These are phyloP conservation scores for Leuciscus waleckii DNA, from an alignment of 2,797 vertebrate species.

Conservation along the genomic window DNA sequence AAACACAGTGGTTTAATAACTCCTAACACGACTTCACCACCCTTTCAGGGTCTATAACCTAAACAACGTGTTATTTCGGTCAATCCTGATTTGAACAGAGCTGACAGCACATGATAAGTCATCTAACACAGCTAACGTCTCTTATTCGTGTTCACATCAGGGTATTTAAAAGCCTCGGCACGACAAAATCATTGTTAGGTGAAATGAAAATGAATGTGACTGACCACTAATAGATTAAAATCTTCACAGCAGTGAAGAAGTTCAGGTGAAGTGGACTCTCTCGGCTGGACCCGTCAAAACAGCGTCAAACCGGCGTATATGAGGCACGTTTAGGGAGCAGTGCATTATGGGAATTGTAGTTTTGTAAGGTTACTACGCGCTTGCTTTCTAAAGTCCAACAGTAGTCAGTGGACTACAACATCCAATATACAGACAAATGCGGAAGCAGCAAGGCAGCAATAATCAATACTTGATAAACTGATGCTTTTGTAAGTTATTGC, in stretches of 20 bases:
- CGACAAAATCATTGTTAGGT: neutral
- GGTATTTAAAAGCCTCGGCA: neutral
- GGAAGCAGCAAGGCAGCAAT: slow-evolving; percentile 19
- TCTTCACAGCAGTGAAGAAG: neutral
- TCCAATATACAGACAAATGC: slow-evolving; percentile 45
- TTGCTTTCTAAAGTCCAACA: fast-evolving
- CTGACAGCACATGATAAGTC: neutral
- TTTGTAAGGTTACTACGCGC: fast-evolving
- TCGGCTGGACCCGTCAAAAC: slow-evolving; percentile 4
- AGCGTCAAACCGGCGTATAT: neutral
- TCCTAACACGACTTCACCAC: neutral
- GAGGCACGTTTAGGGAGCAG: neutral
- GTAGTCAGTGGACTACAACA: slow-evolving; percentile 67
- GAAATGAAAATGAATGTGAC: neutral
- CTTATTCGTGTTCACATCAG: neutral
- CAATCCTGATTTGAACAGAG: neutral
- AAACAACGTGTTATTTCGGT: neutral
- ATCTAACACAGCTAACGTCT: neutral
- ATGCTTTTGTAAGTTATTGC: neutral
- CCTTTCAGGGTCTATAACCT: neutral
- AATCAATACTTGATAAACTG: neutral
- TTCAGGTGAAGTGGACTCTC: neutral
- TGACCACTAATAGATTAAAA: neutral
- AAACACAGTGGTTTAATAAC: too few species aligned
- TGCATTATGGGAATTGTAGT: slow-evolving; percentile 70